Evolutionary conservation across 2,888 invertebrate genomes (phyloP), one percentile per base, ranked within the genome.

Genomic region (Acronicta leporina): DNA sequence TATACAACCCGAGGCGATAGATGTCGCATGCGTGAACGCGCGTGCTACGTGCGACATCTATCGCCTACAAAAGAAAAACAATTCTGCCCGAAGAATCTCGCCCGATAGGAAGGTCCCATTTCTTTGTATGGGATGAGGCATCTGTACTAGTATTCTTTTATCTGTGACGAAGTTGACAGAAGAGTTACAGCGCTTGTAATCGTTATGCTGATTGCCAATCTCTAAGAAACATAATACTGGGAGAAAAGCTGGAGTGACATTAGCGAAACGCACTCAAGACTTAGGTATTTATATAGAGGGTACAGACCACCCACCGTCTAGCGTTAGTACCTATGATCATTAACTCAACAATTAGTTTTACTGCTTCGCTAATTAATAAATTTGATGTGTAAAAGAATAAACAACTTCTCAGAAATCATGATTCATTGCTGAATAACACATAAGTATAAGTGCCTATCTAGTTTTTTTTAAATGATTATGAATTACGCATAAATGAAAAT

Each of bases 141-240:
- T n/a, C n/a, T n/a, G n/a, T n/a, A n/a, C n/a, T n/a, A n/a, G n/a
- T n/a, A n/a, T n/a, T n/a, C n/a, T n/a, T n/a, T n/a, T n/a, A n/a
- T n/a, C n/a, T n/a, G n/a, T n/a, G n/a, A n/a, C n/a, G n/a, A 68
- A 63, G 66, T 70, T 79, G 83, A 81, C 83, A 79, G 75, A 78
- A 77, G 77, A 81, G 79, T 76, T 79, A 80, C 75, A 76, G 66
- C 63, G 56, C 53, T 71, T 65, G 64, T 71, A 75, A 78, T 77
- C 70, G 77, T 81, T 82, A 82, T 79, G 82, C 74, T 82, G 81
- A 88, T 86, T 87, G 84, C 79, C 68, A 80, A 82, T 84, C 75
- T 79, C 76, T 72, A 71, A 75, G 76, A 79, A 78, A 78, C 75
- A 77, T 70, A 74, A 79, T 73, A 79, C 76, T 75, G 74, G 75